These are phyloP conservation scores for Propithecus deckenii DNA, from an alignment of 2,797 vertebrate species.

Conservation along the genomic window DNA sequence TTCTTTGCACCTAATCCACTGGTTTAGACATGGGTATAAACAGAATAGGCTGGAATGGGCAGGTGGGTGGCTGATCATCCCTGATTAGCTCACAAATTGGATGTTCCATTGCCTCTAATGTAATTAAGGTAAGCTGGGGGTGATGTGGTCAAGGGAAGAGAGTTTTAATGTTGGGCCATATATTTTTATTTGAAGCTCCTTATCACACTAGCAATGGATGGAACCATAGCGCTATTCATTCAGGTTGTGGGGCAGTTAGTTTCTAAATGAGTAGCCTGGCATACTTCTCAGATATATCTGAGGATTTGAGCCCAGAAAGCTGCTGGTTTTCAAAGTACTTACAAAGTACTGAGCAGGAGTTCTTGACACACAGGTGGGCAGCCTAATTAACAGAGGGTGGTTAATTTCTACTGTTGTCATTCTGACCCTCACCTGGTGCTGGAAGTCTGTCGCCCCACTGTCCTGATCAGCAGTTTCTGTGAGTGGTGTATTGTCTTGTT, in stretches of 20 bases:
- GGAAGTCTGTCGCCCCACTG: background rate
- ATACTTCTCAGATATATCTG: background rate
- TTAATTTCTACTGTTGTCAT: background rate
- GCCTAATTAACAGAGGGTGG: background rate
- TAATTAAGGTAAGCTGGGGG: constrained; percentile 46
- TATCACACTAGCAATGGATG: constrained; percentile 11
- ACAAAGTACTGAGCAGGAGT: background rate
- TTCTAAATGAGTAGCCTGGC: constrained; percentile 39
- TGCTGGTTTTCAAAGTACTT: constrained; percentile 36
- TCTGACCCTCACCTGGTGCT: background rate
- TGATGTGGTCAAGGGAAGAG: constrained; percentile 36
- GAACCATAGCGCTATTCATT: background rate
- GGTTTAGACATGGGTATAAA: background rate
- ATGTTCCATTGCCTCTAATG: constrained; percentile 30
- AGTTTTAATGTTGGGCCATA: constrained; percentile 43
- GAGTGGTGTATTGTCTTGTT: background rate
- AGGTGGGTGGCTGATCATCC: background rate
- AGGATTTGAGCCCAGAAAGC: background rate
- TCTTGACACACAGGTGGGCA: constrained; percentile 22
- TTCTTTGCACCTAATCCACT: background rate
- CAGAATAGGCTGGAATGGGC: background rate
- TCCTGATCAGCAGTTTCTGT: background rate
- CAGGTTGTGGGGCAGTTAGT: background rate
- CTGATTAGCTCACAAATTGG: constrained; percentile 34
- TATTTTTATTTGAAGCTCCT: constrained; percentile 51